Conservation (phyloP, 2,888 invertebrate genomes). For the Teleiodes luculella region DNA sequence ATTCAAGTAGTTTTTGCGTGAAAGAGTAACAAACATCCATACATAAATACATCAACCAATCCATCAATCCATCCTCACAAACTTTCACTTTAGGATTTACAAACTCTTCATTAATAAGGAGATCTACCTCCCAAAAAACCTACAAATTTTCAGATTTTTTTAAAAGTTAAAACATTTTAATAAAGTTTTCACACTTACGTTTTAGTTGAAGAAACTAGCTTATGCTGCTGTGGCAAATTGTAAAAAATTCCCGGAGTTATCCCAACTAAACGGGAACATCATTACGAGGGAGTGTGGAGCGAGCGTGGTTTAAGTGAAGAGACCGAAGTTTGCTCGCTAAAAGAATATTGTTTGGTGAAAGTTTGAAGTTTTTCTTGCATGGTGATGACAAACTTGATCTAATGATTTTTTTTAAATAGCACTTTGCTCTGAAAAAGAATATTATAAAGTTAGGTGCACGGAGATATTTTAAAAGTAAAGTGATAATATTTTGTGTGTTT, state of each 20-base stretch:
- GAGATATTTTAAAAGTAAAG: too few relatives aligned
- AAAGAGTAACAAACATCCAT: too few relatives aligned
- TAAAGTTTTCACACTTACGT: slow-evolving; percentile 8
- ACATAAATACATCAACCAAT: too few relatives aligned
- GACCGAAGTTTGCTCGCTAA: background rate
- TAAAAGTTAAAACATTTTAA: background rate
- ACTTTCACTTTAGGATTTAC: too few relatives aligned
- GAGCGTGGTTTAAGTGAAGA: slow-evolving; percentile 2
- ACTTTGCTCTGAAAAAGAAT: too few relatives aligned
- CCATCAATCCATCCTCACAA: too few relatives aligned
- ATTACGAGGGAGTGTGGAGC: slow-evolving; percentile 19
- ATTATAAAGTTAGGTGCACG: too few relatives aligned
- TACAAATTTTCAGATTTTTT: background rate
- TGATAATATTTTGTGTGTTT: too few relatives aligned
- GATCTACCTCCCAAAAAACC: too few relatives aligned
- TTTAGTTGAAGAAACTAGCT: slow-evolving; percentile 6
- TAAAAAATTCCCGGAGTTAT: slow-evolving; percentile 37
- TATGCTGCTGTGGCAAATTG: slow-evolving; percentile 9
- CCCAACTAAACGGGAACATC: slow-evolving; percentile 31
- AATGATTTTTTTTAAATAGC: background rate
- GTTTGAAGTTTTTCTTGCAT: background rate
- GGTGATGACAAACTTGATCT: too few relatives aligned
- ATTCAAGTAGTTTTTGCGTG: too few relatives aligned
- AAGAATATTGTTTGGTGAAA: background rate
- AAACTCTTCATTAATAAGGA: too few relatives aligned